Percentiles rank a stretch among this genome's conserved stretches.
Evolutionary conservation across 2,113 vertebrate genomes (phyloP).

Genomic region (Archocentrus centrarchus): DNA sequence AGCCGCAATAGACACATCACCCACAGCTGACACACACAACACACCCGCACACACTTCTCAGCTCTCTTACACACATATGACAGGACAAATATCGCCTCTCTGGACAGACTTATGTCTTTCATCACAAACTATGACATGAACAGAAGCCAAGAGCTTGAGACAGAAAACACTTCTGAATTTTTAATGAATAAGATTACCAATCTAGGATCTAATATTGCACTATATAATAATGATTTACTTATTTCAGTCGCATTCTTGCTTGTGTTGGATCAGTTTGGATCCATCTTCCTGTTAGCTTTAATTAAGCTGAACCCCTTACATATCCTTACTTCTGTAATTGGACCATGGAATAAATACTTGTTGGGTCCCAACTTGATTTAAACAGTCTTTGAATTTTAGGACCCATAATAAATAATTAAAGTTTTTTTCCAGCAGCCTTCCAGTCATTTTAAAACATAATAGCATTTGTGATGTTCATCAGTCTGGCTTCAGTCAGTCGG

Average conservation of each 20-base stretch:
- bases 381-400: no score
- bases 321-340: fast-evolving
- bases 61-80: not conserved
- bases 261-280: no score
- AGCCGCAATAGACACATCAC: conserved; percentile 43
- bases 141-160: conserved; percentile 10
- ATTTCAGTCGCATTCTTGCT: no score
- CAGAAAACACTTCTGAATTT: not conserved
- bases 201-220: no score
- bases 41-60: not conserved
- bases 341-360: not conserved
- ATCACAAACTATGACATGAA: conserved; percentile 11
- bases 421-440: no score
- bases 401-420: not conserved
- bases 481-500: no score
- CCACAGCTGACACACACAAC: conserved; percentile 22
- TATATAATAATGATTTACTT: no score
- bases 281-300: not conserved
- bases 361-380: no score
- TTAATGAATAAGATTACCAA: no score
- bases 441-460: not conserved
- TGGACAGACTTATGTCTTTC: not conserved
- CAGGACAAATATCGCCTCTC: not conserved
- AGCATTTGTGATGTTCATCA: not conserved
- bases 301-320: not conserved